A percentile compares a stretch with the other conserved stretches of the same genome.
phyloP scores from a whole-genome alignment of 1,140 invertebrate genomes.

The Proctacanthus coquilletti region DNA sequence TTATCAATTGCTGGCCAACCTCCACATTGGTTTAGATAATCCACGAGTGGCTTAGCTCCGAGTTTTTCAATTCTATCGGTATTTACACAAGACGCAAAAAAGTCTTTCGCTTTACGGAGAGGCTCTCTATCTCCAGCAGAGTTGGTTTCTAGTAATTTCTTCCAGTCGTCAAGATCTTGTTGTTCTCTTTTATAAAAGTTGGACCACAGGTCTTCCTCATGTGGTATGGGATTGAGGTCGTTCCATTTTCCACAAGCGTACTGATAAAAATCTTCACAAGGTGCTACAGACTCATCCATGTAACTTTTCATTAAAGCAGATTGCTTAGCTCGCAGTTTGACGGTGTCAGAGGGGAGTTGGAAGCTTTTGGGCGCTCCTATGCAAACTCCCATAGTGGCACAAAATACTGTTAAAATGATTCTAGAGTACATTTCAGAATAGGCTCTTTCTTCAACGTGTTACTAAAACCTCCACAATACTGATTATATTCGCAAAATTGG shows the following conservation, averaged over 20 bases:
- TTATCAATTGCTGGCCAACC: background rate
- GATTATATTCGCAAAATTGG: too few relatives aligned
- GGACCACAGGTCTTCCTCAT: too few relatives aligned
- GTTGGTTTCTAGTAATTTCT: too few relatives aligned
- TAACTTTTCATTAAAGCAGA: constrained; percentile 35
- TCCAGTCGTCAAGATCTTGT: too few relatives aligned
- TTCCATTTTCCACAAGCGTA: constrained; percentile 60
- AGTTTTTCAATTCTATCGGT: background rate
- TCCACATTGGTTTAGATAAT: background rate
- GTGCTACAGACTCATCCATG: constrained; percentile 45
- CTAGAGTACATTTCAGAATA: too few relatives aligned
- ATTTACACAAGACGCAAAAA: background rate
- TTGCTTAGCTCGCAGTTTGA: background rate
- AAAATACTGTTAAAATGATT: too few relatives aligned
- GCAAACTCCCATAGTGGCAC: too few relatives aligned
- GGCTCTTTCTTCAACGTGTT: too few relatives aligned
- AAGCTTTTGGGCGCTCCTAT: too few relatives aligned
- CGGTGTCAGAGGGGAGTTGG: too few relatives aligned
- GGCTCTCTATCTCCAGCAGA: background rate
- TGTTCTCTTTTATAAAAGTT: too few relatives aligned
- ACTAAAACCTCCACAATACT: too few relatives aligned
- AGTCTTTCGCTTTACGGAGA: background rate
- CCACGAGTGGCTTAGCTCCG: background rate
- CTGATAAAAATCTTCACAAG: constrained; percentile 62
- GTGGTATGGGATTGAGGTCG: constrained; percentile 49